Conservation (phyloP, 2,888 invertebrate species). For the Thymelicus lineola region DNA sequence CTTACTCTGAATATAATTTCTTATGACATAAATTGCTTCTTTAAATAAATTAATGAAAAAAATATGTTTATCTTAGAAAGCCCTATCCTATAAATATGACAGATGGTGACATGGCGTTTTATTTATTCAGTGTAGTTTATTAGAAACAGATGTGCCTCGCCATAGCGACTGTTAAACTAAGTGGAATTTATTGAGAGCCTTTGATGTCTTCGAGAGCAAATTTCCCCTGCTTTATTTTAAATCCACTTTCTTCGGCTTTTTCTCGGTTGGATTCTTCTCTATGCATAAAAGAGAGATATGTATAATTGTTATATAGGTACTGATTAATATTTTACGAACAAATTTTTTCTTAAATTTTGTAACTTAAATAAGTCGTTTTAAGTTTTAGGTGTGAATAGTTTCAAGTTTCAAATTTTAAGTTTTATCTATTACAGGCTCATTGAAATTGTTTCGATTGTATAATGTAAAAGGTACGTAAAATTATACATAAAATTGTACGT, state of each 20-base stretch:
- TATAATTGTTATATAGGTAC: neutral
- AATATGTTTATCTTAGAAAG: conserved; percentile 13
- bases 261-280: conserved; percentile 33
- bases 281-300: neutral
- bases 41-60: conserved; percentile 2
- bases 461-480: too few species aligned
- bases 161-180: conserved; percentile 66
- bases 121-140: conserved; percentile 70
- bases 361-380: too few species aligned
- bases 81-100: conserved; percentile 52
- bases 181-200: conserved; percentile 71
- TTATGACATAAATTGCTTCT: neutral
- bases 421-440: too few species aligned
- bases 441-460: too few species aligned
- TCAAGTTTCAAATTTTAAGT: too few species aligned
- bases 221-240: conserved; percentile 64
- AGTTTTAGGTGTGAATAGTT: too few species aligned
- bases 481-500: too few species aligned
- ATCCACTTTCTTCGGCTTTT: conserved; percentile 45
- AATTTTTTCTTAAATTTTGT: too few species aligned
- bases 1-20: too few species aligned
- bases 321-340: neutral
- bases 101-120: conserved; percentile 53
- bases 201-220: conserved; percentile 73
- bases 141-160: conserved; percentile 67